Evolutionary conservation across 2,888 invertebrate genomes (phyloP).

Genomic region (Leucophora obtusa): DNA sequence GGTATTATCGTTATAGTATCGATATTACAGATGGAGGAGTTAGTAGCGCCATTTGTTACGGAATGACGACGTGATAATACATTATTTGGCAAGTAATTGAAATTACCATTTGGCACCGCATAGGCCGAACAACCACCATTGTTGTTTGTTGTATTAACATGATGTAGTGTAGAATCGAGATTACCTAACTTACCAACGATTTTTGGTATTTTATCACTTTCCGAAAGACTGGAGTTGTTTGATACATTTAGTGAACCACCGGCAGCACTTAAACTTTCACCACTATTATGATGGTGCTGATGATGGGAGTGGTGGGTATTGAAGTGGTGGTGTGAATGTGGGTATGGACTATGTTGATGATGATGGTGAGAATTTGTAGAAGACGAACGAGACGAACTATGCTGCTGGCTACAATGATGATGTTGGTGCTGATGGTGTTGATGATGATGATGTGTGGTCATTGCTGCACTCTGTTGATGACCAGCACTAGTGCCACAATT

Average conservation of each 20-base stretch:
- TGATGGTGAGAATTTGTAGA: conserved; percentile 24
- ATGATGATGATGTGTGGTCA: conserved; percentile 54
- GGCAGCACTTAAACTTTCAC: conserved; percentile 68
- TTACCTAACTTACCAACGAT: conserved; percentile 78
- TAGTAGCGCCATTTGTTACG: conserved; percentile 69
- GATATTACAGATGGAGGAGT: conserved; percentile 10
- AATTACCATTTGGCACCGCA: conserved; percentile 68
- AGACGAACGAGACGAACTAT: not conserved
- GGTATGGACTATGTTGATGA: conserved; percentile 38
- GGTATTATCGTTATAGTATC: not conserved
- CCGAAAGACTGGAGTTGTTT: conserved; percentile 65
- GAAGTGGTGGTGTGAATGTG: conserved; percentile 42
- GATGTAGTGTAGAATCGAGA: conserved; percentile 71
- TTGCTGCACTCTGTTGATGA: conserved; percentile 52
- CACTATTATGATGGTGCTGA: conserved; percentile 39
- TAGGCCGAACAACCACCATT: conserved; percentile 64
- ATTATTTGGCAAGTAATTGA: conserved; percentile 67
- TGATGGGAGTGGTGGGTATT: conserved; percentile 28
- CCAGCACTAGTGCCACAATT: conserved; percentile 57
- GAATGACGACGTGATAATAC: conserved; percentile 73
- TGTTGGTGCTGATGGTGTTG: conserved; percentile 61
- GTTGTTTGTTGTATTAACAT: conserved; percentile 20
- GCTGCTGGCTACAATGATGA: conserved; percentile 6
- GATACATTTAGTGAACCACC: conserved; percentile 64
- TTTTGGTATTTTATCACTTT: conserved; percentile 79